A percentile compares a stretch with the other conserved stretches of the same genome.
These are phyloP conservation scores for Lophura swinhoii DNA, from an alignment of 2,797 vertebrate genomes.

Conservation along the genomic window DNA sequence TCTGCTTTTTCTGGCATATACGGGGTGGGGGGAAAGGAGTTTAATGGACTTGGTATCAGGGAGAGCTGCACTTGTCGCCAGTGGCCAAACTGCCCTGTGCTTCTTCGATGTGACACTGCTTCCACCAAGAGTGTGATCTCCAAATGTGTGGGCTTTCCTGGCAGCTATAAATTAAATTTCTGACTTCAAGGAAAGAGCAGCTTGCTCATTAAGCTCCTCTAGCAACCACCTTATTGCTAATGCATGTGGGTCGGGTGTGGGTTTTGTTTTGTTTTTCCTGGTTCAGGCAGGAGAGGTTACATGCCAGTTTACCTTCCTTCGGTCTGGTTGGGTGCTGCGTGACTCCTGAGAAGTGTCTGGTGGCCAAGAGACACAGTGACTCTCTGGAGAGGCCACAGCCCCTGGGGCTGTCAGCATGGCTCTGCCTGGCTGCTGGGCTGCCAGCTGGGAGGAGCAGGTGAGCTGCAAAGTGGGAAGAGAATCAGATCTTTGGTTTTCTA, in stretches of 20 bases:
- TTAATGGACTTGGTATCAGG: not conserved
- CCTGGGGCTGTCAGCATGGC: not conserved
- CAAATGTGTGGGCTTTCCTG: not conserved
- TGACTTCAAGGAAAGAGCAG: not conserved
- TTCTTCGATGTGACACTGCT: not conserved
- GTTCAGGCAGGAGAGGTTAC: not conserved
- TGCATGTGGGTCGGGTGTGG: not conserved
- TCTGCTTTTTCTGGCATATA: not conserved
- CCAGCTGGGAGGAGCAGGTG: not conserved
- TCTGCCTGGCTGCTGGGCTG: not conserved
- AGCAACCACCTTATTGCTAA: not conserved
- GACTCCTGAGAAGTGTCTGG: not conserved
- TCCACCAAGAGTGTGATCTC: not conserved
- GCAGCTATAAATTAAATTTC: not conserved
- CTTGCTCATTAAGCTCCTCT: not conserved
- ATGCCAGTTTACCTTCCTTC: not conserved
- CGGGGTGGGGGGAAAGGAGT: not conserved
- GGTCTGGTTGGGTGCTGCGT: accelerated
- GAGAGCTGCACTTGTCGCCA: constrained; percentile 17
- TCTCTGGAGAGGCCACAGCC: not conserved
- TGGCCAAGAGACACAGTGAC: not conserved
- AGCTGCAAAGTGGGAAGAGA: not conserved
- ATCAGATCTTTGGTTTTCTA: not conserved
- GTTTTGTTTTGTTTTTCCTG: not conserved
- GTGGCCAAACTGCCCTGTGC: not conserved